Evolutionary conservation across 2,797 vertebrate species (phyloP).

Genomic region (Arnoldichthys spilopterus): DNA sequence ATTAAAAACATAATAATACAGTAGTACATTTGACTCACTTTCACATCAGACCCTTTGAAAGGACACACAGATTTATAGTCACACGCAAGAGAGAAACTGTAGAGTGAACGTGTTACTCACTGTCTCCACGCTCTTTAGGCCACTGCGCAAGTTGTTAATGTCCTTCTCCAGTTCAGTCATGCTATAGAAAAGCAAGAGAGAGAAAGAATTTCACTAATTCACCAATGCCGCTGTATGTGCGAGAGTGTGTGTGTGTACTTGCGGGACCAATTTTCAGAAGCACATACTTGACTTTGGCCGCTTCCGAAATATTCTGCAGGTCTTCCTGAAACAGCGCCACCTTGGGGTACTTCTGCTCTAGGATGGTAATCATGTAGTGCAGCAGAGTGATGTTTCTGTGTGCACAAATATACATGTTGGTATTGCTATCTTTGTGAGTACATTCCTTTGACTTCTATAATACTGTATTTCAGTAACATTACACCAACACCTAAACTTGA

Average conservation of each 20-base stretch:
- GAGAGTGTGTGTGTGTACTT: not conserved
- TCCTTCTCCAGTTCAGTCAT: slow-evolving; percentile 93
- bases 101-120: slow-evolving; percentile 70
- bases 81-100: not conserved
- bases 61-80: no score
- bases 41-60: not conserved
- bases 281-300: slow-evolving; percentile 99
- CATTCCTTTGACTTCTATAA: no score
- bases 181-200: slow-evolving; percentile 62
- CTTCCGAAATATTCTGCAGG: slow-evolving; percentile 85
- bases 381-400: slow-evolving; percentile 97
- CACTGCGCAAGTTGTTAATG: slow-evolving; percentile 84
- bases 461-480: no score
- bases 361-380: slow-evolving; percentile 97
- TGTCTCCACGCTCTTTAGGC: slow-evolving; percentile 83
- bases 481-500: no score
- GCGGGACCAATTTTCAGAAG: no score
- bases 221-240: not conserved
- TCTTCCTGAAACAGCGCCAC: slow-evolving; percentile 91
- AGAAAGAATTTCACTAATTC: not conserved
- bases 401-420: no score
- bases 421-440: no score
- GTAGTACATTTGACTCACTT: no score
- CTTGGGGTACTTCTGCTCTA: slow-evolving; percentile 97
- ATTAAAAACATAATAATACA: no score